Evolutionary conservation across 2,113 vertebrate species (phyloP).

Genomic region (Apus apus): DNA sequence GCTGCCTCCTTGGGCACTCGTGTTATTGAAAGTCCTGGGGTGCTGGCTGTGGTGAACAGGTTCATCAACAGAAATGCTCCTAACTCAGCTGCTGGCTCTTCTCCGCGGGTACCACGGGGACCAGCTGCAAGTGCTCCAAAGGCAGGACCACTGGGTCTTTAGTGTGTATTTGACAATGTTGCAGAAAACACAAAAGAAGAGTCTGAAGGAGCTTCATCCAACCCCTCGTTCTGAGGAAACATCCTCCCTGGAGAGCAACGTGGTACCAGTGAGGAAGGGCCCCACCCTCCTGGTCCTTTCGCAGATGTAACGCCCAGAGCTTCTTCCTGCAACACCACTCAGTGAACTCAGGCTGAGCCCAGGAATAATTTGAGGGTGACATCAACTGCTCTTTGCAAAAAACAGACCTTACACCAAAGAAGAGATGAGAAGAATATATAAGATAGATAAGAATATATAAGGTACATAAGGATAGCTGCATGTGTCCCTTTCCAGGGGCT

Average conservation of each 20-base stretch:
- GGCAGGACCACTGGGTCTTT: neutral
- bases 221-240: neutral
- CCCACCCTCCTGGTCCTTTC: neutral
- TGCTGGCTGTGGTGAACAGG: neutral
- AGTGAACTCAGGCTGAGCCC: neutral
- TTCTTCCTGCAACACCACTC: neutral
- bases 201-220: neutral
- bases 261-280: neutral
- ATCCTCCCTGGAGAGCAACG: neutral
- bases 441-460: too few relatives aligned
- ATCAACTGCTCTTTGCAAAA: neutral
- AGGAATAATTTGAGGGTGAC: neutral
- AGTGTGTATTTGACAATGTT: neutral
- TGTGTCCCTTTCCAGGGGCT: neutral
- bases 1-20: neutral
- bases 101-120: neutral
- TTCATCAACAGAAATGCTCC: neutral
- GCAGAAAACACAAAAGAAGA: neutral
- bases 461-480: neutral
- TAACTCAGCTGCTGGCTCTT: neutral
- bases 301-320: neutral
- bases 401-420: constrained; percentile 6
- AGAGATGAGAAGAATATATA: neutral
- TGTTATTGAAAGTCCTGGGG: neutral
- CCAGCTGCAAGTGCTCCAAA: neutral